phyloP scores from a whole-genome alignment of 2,797 vertebrate species.

The Avahi laniger region DNA sequence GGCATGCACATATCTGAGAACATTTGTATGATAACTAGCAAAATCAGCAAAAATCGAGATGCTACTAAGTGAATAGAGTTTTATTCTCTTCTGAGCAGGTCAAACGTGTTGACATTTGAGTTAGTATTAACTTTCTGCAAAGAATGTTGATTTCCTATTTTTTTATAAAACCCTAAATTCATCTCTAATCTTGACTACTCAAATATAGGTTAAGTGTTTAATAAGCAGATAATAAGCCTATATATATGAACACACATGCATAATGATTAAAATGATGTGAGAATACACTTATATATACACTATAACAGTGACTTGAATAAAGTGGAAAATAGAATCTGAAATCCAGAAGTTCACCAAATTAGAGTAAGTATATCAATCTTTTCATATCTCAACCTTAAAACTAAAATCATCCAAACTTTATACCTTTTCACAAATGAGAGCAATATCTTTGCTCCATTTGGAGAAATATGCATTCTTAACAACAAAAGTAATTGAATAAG shows the following conservation, averaged over 20 bases:
- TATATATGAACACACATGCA: neutral
- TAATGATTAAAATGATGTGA: neutral
- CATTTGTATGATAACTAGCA: neutral
- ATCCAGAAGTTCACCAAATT: neutral
- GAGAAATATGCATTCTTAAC: neutral
- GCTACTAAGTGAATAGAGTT: neutral
- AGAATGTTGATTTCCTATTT: neutral
- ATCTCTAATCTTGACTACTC: neutral
- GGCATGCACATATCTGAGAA: neutral
- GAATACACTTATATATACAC: neutral
- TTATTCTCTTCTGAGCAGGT: neutral
- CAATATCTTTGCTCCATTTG: neutral
- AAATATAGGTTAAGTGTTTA: neutral
- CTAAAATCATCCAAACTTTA: neutral
- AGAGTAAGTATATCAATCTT: neutral
- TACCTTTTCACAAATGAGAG: neutral
- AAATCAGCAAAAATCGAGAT: neutral
- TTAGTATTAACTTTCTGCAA: neutral
- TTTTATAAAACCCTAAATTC: neutral
- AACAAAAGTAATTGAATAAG: conserved; percentile 21
- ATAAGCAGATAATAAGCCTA: neutral
- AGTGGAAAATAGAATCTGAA: neutral
- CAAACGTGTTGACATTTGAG: neutral
- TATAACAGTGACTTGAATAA: neutral
- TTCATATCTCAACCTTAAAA: neutral